Base-by-base conservation (phyloP, 2,888 invertebrate genomes). In the Macroteleia sp. region DNA sequence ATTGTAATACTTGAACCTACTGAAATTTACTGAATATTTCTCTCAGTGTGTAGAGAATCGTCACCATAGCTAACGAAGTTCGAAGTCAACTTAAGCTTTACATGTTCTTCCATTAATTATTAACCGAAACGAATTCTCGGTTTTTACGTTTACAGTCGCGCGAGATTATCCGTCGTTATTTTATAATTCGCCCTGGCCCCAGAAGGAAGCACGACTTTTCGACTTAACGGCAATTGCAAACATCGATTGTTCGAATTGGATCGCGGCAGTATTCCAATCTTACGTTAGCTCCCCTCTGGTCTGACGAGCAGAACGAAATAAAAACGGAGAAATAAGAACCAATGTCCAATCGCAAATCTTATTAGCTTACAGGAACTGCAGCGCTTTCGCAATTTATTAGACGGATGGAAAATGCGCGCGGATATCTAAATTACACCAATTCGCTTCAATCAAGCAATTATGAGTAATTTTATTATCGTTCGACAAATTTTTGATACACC, bases 401-500 rank as follows among this genome's bases (percentile, higher is more conserved):
- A 46, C 52, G 84, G 79, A 77, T 77, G 76, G 77, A 74, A 80
- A 70, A 76, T 74, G 54, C 73, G 67, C 69, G 75, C 79, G 80
- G 81, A 81, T 80, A 77, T 83, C 82, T 86, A 84, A 87, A 87
- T 87, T 87, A 87, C 85, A 84, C 82, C 85, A 84, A 85, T 87
- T 79, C 80, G 71, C 81, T 81, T 77, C 86, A 85, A 86, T 86
- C 85, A 83, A 85, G 81, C 85, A 88, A 88, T 88, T 87, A 87
- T 83, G 83, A 81, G 79, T 85, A 87, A 88, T 88, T 86, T 86
- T 81, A 84, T 67, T 83, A 81, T 86, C 82, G 81, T 79, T 83
- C 80, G 80, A 56, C 48, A 83, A 87, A 86, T 85, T 86, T 85
- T 83, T 82, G 83, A 79, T 82, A n/a, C n/a, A n/a, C n/a, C n/a